Base-by-base conservation (phyloP, 1,140 invertebrate species). In the Conus ventricosus region DNA sequence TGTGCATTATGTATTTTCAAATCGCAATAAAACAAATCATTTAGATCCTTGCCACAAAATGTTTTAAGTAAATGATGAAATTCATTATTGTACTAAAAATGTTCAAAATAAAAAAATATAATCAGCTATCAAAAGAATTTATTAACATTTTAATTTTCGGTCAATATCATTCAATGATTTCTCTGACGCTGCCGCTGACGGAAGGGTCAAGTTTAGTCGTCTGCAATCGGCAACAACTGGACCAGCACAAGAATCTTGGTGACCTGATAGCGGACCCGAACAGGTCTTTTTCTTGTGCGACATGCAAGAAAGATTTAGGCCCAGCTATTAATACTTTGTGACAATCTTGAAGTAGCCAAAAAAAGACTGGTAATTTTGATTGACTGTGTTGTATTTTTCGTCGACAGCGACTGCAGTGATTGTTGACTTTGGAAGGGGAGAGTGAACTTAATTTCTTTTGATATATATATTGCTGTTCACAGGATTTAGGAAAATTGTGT, bases 221-320 rank as follows among this genome's bases (percentile, higher is more conserved):
- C 23, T 54, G n/a, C 25, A 53, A 39, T 78, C 71, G 27, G 23
- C 57, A 85, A 75, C 51, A 23, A 87, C n/a, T 87, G 85, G 75
- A 39, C 78, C 25, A 57, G 5, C 71, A 15, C 0, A 90, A 25
- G 71, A 92, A 87, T 53, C 83, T 95, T 13, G 95, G 95, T 8
- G 92, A 94, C 88, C 90, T 96, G 78, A 89, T 92, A 57, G 88
- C 93, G 0, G 93, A 95, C n/a, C 85, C 94, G 95, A 92, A 97
- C 97, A 5, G n/a, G 96, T 97, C 4, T 96, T 98, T 88, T 96
- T 98, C 67, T 95, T 98, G 83, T 98, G 98, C 94, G 98, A 98
- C 92, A 95, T 98, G 15, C 98, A 98, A 94, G 97, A 98, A 94
- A 97, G 96, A 91, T 98, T 98, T 93, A 94, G 96, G 76, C n/a